Conservation (phyloP, 2,797 vertebrate species). For the Gymnocypris eckloni region DNA sequence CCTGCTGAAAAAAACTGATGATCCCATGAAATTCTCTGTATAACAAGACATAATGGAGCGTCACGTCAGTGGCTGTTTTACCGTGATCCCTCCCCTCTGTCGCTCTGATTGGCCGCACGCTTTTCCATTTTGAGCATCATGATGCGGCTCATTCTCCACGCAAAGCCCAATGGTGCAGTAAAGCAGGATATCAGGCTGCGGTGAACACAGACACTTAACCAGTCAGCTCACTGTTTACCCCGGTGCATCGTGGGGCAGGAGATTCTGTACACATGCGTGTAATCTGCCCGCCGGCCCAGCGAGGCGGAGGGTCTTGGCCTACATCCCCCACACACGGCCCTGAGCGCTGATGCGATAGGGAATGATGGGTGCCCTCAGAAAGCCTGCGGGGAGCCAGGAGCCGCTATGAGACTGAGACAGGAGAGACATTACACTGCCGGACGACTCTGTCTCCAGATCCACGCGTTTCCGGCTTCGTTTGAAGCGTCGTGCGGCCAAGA, state of each 20-base stretch:
- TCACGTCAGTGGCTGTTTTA: slow-evolving; percentile 15
- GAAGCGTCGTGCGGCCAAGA: not conserved
- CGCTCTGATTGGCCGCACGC: slow-evolving; percentile 8
- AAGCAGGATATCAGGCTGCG: slow-evolving; percentile 78
- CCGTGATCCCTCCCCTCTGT: slow-evolving; percentile 7
- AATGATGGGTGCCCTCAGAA: slow-evolving; percentile 42
- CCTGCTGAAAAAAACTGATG: slow-evolving; percentile 67
- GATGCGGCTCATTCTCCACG: slow-evolving; percentile 60
- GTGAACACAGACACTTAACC: slow-evolving; percentile 77
- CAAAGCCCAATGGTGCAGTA: slow-evolving; percentile 80
- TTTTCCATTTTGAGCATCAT: slow-evolving; percentile 64
- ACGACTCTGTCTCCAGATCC: not conserved
- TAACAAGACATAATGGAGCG: slow-evolving; percentile 35
- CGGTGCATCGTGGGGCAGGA: slow-evolving; percentile 66
- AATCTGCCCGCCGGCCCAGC: slow-evolving; percentile 53
- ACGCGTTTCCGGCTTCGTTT: not conserved
- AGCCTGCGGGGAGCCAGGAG: slow-evolving; percentile 15
- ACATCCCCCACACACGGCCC: slow-evolving; percentile 53
- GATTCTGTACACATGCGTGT: slow-evolving; percentile 60
- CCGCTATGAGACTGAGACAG: slow-evolving; percentile 2
- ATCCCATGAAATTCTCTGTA: slow-evolving; percentile 11
- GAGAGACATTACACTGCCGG: slow-evolving; percentile 13
- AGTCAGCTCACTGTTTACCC: slow-evolving; percentile 67
- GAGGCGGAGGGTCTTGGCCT: slow-evolving; percentile 63
- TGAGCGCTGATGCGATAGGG: slow-evolving; percentile 47